These are phyloP conservation scores for Tipula helvola DNA, from an alignment of 2,888 invertebrate genomes.

Conservation along the genomic window DNA sequence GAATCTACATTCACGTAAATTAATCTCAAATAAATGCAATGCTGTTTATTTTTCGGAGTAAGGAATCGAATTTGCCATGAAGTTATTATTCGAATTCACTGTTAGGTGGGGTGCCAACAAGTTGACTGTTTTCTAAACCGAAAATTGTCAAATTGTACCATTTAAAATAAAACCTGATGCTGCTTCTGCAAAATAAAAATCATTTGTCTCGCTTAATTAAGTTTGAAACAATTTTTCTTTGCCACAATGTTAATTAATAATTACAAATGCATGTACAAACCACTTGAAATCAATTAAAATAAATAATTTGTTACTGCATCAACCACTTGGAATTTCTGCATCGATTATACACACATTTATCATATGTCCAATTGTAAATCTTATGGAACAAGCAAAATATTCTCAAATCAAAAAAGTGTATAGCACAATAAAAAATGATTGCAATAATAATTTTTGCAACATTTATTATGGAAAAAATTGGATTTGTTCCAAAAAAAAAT, in stretches of 20 bases:
- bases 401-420: not conserved
- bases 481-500: not conserved
- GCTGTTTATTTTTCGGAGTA: too few relatives aligned
- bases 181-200: not conserved
- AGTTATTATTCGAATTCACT: too few relatives aligned
- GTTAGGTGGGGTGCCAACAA: too few relatives aligned
- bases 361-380: not conserved
- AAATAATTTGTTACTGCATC: not conserved
- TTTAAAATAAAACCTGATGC: not conserved
- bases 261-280: not conserved
- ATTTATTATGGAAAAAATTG: not conserved
- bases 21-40: too few relatives aligned
- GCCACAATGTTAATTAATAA: not conserved
- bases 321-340: not conserved
- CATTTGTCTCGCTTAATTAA: not conserved
- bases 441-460: not conserved
- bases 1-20: too few relatives aligned
- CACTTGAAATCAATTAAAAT: not conserved
- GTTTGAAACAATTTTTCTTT: not conserved
- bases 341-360: not conserved
- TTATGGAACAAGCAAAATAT: not conserved
- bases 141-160: too few relatives aligned
- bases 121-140: too few relatives aligned
- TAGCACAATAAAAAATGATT: not conserved
- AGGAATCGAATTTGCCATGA: too few relatives aligned